These are phyloP conservation scores for Hirtodrosophila trivittata DNA, from an alignment of 2,888 invertebrate genomes.

Conservation along the genomic window DNA sequence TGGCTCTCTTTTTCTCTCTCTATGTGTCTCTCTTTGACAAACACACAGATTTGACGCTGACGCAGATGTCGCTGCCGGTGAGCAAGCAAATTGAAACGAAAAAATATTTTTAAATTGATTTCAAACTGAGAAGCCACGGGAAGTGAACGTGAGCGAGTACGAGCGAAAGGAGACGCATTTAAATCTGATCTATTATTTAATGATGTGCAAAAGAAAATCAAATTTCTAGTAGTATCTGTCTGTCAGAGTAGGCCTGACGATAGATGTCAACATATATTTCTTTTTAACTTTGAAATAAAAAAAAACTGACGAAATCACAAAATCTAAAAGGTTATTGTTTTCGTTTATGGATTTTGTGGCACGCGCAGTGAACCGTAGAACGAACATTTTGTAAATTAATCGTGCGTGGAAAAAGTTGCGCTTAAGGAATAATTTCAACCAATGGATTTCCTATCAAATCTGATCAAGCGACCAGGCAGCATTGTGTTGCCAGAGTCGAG, in stretches of 20 bases:
- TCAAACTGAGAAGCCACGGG: conserved; percentile 61
- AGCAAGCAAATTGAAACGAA: conserved; percentile 63
- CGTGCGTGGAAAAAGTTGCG: conserved; percentile 63
- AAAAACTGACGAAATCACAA: conserved; percentile 4
- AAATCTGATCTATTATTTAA: conserved; percentile 58
- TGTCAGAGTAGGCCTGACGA: conserved; percentile 42
- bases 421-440: conserved; percentile 28
- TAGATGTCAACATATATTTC: conserved; percentile 7
- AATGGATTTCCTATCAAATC: conserved; percentile 83
- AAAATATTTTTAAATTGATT: conserved; percentile 79
- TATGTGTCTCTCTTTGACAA: conserved; percentile 1
- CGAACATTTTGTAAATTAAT: conserved; percentile 55
- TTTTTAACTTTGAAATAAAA: background rate
- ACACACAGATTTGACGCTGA: conserved; percentile 7
- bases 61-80: conserved; percentile 23
- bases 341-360: conserved; percentile 29
- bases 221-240: conserved; percentile 26
- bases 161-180: conserved; percentile 4
- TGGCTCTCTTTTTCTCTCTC: conserved; percentile 4
- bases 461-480: conserved; percentile 82
- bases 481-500: conserved; percentile 39
- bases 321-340: conserved; percentile 35
- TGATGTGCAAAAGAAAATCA: conserved; percentile 44
- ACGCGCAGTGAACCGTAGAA: conserved; percentile 53
- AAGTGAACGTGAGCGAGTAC: conserved; percentile 30